These are phyloP conservation scores for Sesia apiformis DNA, from an alignment of 2,888 invertebrate genomes.

Conservation along the genomic window DNA sequence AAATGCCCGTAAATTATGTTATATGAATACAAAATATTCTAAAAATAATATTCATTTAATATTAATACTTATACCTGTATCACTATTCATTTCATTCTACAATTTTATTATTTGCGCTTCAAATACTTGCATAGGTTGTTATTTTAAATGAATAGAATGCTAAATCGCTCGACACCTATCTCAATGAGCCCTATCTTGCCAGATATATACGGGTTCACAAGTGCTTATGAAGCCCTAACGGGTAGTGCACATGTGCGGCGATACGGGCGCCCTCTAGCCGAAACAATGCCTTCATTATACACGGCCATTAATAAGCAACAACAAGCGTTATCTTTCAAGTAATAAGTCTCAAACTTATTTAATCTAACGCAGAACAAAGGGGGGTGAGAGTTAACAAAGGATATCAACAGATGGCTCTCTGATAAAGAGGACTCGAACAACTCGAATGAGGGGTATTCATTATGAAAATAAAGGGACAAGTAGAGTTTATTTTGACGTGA, in stretches of 20 bases:
- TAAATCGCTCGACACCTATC: slow-evolving; percentile 12
- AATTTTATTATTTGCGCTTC: no score
- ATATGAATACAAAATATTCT: no score
- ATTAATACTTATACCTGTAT: no score
- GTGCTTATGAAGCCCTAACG: slow-evolving; percentile 34
- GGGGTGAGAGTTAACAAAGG: slow-evolving; percentile 40
- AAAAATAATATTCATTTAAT: no score
- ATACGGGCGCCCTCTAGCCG: slow-evolving; percentile 45
- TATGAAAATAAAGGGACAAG: slow-evolving; percentile 44
- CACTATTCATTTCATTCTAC: no score
- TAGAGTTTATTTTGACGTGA: slow-evolving; percentile 15
- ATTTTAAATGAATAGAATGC: slow-evolving; percentile 9
- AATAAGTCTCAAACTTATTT: slow-evolving; percentile 31
- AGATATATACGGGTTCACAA: slow-evolving; percentile 31
- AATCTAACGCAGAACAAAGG: slow-evolving; percentile 23
- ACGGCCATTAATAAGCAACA: slow-evolving; percentile 24
- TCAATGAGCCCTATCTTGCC: slow-evolving; percentile 11
- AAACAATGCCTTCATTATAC: slow-evolving; percentile 43
- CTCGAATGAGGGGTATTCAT: slow-evolving; percentile 38
- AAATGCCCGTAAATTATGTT: no score
- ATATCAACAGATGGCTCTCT: slow-evolving; percentile 58
- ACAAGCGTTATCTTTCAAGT: slow-evolving; percentile 27
- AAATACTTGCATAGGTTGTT: no score
- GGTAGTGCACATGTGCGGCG: slow-evolving; percentile 35
- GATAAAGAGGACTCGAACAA: slow-evolving; percentile 35